These are phyloP conservation scores for Craterocephalus amniculus DNA, from an alignment of 2,797 vertebrate species.

Conservation along the genomic window DNA sequence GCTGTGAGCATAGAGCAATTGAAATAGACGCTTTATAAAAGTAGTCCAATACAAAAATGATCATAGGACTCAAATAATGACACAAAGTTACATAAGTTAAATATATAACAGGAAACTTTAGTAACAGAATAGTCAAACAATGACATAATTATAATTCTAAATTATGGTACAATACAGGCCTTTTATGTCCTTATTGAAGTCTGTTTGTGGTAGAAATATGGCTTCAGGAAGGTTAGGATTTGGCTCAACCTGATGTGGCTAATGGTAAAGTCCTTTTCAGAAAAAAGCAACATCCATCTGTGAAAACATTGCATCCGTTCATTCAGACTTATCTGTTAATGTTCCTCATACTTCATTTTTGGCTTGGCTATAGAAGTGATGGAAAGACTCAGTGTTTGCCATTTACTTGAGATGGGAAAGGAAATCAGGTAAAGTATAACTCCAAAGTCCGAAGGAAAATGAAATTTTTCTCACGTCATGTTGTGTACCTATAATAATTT, in stretches of 20 bases:
- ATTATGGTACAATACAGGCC: too few species aligned
- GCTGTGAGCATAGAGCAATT: too few species aligned
- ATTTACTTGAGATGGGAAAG: not conserved
- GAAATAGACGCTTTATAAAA: too few species aligned
- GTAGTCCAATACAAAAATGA: too few species aligned
- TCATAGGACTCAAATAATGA: too few species aligned
- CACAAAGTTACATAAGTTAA: too few species aligned
- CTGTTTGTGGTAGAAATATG: not conserved
- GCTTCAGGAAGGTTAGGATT: not conserved
- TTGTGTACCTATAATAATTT: too few species aligned
- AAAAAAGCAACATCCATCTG: not conserved
- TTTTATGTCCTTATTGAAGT: not conserved
- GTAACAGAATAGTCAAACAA: too few species aligned
- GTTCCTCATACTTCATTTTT: not conserved
- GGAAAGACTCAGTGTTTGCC: not conserved
- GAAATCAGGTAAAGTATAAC: not conserved
- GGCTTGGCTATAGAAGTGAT: not conserved
- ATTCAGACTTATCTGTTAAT: not conserved
- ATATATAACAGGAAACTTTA: too few species aligned
- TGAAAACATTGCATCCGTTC: too few species aligned
- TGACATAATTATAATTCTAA: not conserved
- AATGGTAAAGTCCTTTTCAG: not conserved
- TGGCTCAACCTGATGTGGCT: not conserved
- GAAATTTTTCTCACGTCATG: not conserved
- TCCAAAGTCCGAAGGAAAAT: not conserved